phyloP scores from a whole-genome alignment of 23 tunicate species.

The Trididemnum miniatum region DNA sequence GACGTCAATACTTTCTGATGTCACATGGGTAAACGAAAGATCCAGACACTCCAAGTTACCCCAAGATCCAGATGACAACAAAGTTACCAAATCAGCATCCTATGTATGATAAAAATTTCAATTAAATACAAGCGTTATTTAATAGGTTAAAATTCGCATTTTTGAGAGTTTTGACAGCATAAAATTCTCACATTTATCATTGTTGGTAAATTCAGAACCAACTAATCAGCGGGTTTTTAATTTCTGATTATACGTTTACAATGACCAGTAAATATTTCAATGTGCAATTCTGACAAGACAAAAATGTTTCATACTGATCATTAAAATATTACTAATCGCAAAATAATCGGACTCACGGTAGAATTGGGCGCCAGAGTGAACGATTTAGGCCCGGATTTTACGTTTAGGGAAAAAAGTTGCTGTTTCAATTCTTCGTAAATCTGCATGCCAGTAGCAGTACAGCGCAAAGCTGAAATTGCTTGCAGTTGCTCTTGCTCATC shows the following conservation, averaged over 20 bases:
- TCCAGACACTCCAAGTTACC: conserved; percentile 51
- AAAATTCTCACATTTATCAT: too few species aligned
- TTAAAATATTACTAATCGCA: too few species aligned
- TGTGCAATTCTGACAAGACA: too few species aligned
- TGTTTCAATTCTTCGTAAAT: conserved; percentile 41
- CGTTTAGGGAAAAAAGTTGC: background rate
- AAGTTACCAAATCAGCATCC: conserved; percentile 55
- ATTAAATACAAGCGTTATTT: too few species aligned
- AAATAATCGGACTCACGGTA: conserved; percentile 45
- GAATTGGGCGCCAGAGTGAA: conserved; percentile 74
- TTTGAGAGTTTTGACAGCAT: too few species aligned
- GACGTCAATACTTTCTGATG: conserved; percentile 35
- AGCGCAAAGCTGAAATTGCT: conserved; percentile 56
- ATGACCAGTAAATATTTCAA: too few species aligned
- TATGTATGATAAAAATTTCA: too few species aligned
- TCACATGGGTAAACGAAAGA: conserved; percentile 59
- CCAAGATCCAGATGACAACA: conserved; percentile 61
- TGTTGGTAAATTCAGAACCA: too few species aligned
- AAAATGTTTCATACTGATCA: too few species aligned
- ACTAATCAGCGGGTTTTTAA: too few species aligned
- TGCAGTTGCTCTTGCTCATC: conserved; percentile 58
- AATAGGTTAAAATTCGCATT: too few species aligned
- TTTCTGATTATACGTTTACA: too few species aligned
- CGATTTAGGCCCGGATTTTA: conserved; percentile 50
- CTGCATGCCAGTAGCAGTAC: conserved; percentile 52